Evolutionary conservation across 2,888 invertebrate genomes (phyloP).

Genomic region (Dasysyrphus albostriatus): DNA sequence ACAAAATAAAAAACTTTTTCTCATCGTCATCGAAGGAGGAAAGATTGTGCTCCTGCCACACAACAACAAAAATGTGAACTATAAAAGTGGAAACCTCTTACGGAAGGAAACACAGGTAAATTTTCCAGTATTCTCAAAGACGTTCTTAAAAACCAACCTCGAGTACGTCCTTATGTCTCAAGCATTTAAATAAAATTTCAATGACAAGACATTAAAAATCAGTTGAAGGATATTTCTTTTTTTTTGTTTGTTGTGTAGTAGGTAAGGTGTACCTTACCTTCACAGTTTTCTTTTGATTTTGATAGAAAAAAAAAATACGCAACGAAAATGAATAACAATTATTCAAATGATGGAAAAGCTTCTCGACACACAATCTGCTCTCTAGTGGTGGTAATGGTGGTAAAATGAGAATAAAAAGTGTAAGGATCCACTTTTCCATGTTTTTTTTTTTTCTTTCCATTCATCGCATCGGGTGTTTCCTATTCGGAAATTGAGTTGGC

Average conservation of each 20-base stretch:
- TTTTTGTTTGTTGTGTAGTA: not conserved
- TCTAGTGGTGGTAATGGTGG: not conserved
- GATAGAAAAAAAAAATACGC: conserved; percentile 34
- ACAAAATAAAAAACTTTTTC: conserved; percentile 29
- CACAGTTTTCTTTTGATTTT: conserved; percentile 30
- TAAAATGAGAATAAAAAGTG: not conserved
- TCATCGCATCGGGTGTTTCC: conserved; percentile 29
- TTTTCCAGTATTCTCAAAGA: conserved; percentile 31
- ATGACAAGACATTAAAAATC: conserved; percentile 72
- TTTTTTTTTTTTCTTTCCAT: not conserved
- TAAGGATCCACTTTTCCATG: conserved; percentile 58
- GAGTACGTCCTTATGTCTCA: conserved; percentile 48
- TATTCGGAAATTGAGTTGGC: conserved; percentile 68
- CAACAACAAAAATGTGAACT: not conserved
- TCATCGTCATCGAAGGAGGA: not conserved
- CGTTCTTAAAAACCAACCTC: conserved; percentile 14
- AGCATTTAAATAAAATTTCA: conserved; percentile 70
- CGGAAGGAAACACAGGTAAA: conserved; percentile 67
- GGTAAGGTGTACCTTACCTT: not conserved
- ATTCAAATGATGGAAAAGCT: conserved; percentile 72
- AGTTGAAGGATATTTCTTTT: conserved; percentile 66
- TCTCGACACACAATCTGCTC: conserved; percentile 2
- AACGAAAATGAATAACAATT: conserved; percentile 75
- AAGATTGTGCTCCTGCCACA: not conserved
- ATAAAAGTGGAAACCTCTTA: conserved; percentile 46